Evolutionary conservation across 2,888 invertebrate species (phyloP), one percentile per base, ranked within the genome.

Genomic region (Erebia ligea): DNA sequence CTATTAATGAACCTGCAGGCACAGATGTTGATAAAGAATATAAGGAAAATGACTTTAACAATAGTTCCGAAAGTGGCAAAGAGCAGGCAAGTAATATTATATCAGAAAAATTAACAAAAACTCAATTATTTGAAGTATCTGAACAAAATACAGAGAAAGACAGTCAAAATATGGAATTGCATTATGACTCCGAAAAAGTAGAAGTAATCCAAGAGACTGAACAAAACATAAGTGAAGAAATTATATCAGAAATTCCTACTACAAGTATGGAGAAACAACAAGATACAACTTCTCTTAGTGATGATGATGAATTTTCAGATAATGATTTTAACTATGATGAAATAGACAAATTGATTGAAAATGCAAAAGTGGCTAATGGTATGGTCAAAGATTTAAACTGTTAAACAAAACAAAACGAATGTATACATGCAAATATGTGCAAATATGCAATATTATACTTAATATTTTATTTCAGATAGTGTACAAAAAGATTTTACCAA

Each of bases 301-400:
- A 72, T 17, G 66, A 73, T 66, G 83, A 85, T 73, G 81, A 81
- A 69, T 89, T 89, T 74, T 86, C 88, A 57, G 89, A 90, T 77
- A 84, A 89, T 79, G 89, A 88, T 76, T 76, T 88, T 48, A 84
- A 89, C 75, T 84, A 88, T 78, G 87, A 86, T 58, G 88, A 92
- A 73, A 88, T 92, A 75, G 90, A 91, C 75, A 82, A 76, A 70
- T 80, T 92, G 11, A 88, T 90, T 72, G 86, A 89, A 84, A 87
- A 86, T 79, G 87, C 88, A 59, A 86, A 87, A 80, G 82, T 86
- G 62, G 77, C 84, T 67, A 81, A 78, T 82, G 84, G 89, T 89
- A 79, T 59, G 70, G 17, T 45, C 34, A 6, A 34, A 34, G 6
- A 34, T 34, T 5, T 34, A 5, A 34, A 34, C 34, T 34, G 34